A percentile compares a stretch with the other conserved stretches of the same genome.
Conservation (phyloP, 2,113 vertebrate genomes). For the Calidris pygmaea region DNA sequence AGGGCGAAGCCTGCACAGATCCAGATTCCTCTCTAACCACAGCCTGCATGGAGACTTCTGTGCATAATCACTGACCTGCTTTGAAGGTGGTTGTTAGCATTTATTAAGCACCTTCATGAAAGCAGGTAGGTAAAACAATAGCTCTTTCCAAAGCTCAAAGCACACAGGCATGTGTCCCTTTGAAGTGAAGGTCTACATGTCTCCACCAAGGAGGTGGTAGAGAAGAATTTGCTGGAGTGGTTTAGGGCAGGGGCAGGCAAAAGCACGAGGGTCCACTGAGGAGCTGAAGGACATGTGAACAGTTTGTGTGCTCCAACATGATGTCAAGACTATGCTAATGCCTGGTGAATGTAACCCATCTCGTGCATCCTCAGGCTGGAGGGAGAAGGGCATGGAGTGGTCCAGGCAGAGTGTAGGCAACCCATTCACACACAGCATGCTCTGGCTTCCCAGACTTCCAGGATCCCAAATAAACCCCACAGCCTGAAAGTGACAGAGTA, state of each 20-base stretch:
- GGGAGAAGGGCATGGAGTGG: not conserved
- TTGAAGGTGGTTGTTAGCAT: not conserved
- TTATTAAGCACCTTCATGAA: not conserved
- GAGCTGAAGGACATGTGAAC: not conserved
- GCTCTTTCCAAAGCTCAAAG: not conserved
- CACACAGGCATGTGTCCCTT: not conserved
- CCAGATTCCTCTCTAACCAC: not conserved
- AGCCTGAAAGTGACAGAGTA: not conserved
- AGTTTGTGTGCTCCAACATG: not conserved
- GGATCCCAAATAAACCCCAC: not conserved
- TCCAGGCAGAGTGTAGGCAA: not conserved
- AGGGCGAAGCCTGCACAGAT: not conserved
- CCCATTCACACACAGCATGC: not conserved
- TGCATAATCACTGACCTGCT: not conserved
- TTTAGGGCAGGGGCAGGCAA: not conserved
- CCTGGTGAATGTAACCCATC: not conserved
- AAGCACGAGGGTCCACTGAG: fast-evolving
- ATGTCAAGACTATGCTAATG: not conserved
- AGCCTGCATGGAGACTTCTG: not conserved
- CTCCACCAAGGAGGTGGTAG: not conserved
- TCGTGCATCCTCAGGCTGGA: not conserved
- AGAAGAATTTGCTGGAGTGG: not conserved
- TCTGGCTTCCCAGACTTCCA: not conserved
- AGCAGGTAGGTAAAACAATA: not conserved
- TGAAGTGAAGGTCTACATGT: not conserved